These are phyloP conservation scores for Casuarius casuarius DNA, from an alignment of 2,113 vertebrate genomes.

Conservation along the genomic window DNA sequence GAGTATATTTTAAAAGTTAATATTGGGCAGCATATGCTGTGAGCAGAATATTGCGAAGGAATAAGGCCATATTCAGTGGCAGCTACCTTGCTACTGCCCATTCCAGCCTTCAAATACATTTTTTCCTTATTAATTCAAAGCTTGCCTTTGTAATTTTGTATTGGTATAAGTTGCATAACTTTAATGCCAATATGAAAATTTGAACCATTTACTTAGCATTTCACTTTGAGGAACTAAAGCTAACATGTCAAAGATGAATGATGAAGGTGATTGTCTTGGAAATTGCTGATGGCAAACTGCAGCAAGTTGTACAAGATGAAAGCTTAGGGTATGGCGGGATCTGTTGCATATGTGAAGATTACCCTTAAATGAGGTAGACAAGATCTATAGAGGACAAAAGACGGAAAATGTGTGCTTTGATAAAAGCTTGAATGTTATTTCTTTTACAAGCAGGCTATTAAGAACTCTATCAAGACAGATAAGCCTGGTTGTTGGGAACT, in stretches of 20 bases:
- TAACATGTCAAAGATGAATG: neutral
- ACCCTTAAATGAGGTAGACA: neutral
- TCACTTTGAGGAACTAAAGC: neutral
- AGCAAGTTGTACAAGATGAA: conserved; percentile 20
- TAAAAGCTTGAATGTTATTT: conserved; percentile 10
- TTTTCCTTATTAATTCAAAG: neutral
- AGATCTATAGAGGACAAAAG: neutral
- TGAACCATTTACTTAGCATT: neutral
- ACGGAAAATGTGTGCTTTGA: conserved; percentile 16
- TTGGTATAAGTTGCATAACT: neutral
- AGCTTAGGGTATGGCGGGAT: neutral
- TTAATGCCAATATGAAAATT: conserved; percentile 7
- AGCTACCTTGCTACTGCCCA: neutral
- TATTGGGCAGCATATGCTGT: neutral
- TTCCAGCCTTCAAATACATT: neutral
- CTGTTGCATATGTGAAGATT: neutral
- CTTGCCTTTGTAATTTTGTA: neutral
- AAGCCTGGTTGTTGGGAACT: neutral
- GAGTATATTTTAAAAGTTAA: neutral
- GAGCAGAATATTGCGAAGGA: neutral
- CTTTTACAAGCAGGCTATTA: conserved; percentile 14
- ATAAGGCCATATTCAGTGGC: neutral
- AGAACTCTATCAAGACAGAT: conserved; percentile 7
- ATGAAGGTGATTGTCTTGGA: neutral
- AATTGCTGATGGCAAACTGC: conserved; percentile 18